Evolutionary conservation across 1,140 invertebrate genomes (phyloP), one percentile per base, ranked within the genome.

Genomic region (Nomia melanderi): DNA sequence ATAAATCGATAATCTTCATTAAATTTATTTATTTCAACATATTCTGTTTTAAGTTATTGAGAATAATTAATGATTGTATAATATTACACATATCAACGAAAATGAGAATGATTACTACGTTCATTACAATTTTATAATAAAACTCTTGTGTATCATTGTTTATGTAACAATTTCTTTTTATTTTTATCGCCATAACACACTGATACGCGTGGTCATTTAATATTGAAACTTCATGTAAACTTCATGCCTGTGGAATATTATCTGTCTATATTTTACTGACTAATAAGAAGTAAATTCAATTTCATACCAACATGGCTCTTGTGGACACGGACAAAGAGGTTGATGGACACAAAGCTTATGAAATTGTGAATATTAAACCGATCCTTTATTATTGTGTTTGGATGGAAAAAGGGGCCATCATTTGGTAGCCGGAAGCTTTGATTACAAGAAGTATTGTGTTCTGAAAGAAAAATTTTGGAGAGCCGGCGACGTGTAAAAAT

Each of bases 301-400:
- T 50, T 50, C 47, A 50, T 5, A 7, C 20, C n/a, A 11, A 25
- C 23, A 29, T 29, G 6, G 11, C 25, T 17, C 14, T 44, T 17
- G 41, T 44, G 9, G 64, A 9, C 14, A 25, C 7, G 12, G 29
- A 67, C 8, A 14, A 17, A 33, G 1, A 36, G 4, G 11, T n/a
- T 4, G 17, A 12, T 7, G 23, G 14, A 44, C 41, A 6, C 4
- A 31, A 33, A 29, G 14, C 50, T 67, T 36, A 36, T 54, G 50
- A 54, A 67, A 67, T 9, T 25, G 47, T 9, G 44, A 33, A 66
- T 66, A 66, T 17, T 50, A n/a, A 25, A 11, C n/a, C 29, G n/a
- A 2, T 23, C 14, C 44, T 67, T 67, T 36, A 31, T 67, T 54
- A 27, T 36, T 23, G 17, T 23, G 12, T 53, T 67, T 31, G 29